Conservation (phyloP, 1,140 invertebrate genomes). For the Camponotus floridanus region DNA sequence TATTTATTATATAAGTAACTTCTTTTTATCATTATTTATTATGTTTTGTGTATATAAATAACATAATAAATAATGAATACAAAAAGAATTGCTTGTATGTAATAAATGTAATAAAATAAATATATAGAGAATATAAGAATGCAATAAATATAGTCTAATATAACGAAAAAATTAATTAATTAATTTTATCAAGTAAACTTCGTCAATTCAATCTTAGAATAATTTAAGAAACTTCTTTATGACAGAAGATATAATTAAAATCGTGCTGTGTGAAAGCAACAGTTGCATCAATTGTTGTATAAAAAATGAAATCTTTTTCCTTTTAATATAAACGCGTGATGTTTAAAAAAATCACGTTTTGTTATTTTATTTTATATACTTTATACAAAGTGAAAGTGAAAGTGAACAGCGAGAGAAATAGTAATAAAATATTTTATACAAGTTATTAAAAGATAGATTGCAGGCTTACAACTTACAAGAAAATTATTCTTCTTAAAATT, state of each 20-base stretch:
- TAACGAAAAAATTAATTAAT: not conserved
- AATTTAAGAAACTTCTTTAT: not conserved
- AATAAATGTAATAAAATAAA: constrained; percentile 12
- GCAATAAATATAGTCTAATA: not conserved
- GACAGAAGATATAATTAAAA: constrained; percentile 10
- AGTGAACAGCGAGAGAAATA: constrained; percentile 6
- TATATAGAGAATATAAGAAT: not conserved
- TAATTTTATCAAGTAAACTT: not conserved
- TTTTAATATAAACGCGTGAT: constrained; percentile 31
- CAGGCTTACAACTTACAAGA: not conserved
- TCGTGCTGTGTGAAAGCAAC: constrained; percentile 9
- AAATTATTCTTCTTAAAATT: constrained; percentile 18
- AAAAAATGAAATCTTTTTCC: constrained; percentile 34
- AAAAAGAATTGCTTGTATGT: not conserved
- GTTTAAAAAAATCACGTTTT: constrained; percentile 2
- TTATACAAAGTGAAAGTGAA: constrained; percentile 64
- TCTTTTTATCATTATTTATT: no score
- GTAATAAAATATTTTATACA: constrained; percentile 23
- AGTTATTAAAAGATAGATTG: constrained; percentile 3
- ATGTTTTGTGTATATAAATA: not conserved
- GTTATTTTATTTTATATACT: not conserved
- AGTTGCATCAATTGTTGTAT: not conserved
- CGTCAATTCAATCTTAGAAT: not conserved
- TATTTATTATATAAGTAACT: no score
- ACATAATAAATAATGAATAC: not conserved